phyloP scores from a whole-genome alignment of 1,140 invertebrate genomes.

The Dinothrombium tinctorium region DNA sequence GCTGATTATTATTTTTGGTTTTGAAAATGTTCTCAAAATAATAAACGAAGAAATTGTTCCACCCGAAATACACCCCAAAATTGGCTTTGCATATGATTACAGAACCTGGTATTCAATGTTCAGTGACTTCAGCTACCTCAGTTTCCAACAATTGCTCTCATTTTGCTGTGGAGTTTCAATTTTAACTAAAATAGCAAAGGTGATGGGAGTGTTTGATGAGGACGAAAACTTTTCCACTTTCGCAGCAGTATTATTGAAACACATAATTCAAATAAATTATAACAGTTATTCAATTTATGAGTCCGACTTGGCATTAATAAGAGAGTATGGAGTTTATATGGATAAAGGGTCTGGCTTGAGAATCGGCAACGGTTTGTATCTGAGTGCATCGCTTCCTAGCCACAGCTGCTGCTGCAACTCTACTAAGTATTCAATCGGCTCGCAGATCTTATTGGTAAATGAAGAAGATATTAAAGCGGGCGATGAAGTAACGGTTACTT shows the following conservation, averaged over 20 bases:
- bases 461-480: background rate
- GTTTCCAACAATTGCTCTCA: background rate
- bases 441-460: background rate
- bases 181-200: background rate
- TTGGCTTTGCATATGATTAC: background rate
- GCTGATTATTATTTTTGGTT: background rate
- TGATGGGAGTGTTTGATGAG: background rate
- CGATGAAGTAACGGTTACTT: background rate
- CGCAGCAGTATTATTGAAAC: background rate
- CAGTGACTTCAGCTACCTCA: background rate
- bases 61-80: background rate
- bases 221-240: background rate
- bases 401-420: background rate
- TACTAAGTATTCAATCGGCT: background rate
- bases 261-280: background rate
- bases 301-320: background rate
- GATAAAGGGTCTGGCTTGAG: no score
- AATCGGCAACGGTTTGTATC: background rate
- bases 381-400: background rate
- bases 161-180: background rate
- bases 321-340: background rate
- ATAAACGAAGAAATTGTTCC: background rate
- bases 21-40: background rate
- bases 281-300: background rate
- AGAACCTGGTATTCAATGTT: background rate